A percentile compares a stretch with the other conserved stretches of the same genome.
These are phyloP conservation scores for Anabacerthia variegaticeps DNA, from an alignment of 2,797 vertebrate genomes.

Conservation along the genomic window DNA sequence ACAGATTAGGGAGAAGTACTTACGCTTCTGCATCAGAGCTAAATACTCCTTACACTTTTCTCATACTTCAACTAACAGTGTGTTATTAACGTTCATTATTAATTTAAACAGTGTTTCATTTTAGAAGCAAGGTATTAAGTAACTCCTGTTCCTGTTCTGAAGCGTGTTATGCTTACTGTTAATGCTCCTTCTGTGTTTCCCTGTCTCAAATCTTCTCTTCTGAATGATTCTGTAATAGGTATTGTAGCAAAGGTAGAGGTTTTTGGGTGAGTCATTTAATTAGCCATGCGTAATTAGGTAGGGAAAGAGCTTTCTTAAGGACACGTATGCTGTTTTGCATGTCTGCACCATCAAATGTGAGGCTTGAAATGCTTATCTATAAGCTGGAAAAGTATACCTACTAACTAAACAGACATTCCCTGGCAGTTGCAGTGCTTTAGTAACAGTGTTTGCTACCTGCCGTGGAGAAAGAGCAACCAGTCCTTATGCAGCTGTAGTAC, in stretches of 20 bases:
- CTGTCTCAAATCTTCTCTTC: background rate
- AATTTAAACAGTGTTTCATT: background rate
- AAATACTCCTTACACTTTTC: background rate
- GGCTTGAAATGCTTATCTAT: background rate
- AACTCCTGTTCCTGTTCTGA: background rate
- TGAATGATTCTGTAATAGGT: background rate
- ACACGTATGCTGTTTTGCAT: rapidly evolving
- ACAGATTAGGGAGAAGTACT: background rate
- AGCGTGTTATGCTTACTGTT: background rate
- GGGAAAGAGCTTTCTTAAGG: background rate
- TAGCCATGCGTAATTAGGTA: background rate
- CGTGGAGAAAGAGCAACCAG: background rate
- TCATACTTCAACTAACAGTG: background rate
- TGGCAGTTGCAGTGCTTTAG: background rate
- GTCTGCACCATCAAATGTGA: background rate
- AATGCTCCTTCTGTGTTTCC: background rate
- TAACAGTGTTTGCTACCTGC: background rate
- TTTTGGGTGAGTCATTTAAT: background rate
- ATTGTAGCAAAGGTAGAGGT: background rate
- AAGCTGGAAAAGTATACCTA: background rate
- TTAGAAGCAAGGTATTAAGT: background rate
- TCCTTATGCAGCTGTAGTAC: background rate
- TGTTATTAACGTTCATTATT: background rate
- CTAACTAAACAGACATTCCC: background rate
- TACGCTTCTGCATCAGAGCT: background rate